Conservation (phyloP, 2,888 invertebrate genomes). For the Rhodophaea formosa region DNA sequence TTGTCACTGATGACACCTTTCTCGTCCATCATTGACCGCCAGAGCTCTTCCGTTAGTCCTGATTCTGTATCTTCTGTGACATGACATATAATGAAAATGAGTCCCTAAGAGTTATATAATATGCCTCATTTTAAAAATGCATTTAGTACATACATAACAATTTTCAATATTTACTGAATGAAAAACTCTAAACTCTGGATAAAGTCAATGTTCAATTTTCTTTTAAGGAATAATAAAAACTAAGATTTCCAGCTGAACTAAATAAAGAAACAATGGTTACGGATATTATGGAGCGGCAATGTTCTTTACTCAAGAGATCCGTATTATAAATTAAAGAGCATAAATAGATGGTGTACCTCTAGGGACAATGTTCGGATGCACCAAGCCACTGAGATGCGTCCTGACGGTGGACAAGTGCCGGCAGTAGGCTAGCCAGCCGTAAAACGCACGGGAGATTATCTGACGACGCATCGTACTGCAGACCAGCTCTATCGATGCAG, state of each 20-base stretch:
- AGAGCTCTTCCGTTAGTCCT: constrained; percentile 89
- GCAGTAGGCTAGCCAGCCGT: constrained; percentile 97
- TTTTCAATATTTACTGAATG: too few relatives aligned
- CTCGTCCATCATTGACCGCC: constrained; percentile 85
- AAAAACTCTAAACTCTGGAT: too few relatives aligned
- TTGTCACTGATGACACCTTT: constrained; percentile 82
- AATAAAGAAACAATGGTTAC: too few relatives aligned
- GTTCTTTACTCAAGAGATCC: too few relatives aligned
- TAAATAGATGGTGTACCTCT: constrained; percentile 61
- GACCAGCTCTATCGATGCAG: constrained; percentile 86
- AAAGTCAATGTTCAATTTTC: too few relatives aligned
- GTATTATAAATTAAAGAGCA: too few relatives aligned
- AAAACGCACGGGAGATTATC: constrained; percentile 96
- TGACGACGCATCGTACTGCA: constrained; percentile 97
- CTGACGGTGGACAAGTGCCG: constrained; percentile 95
- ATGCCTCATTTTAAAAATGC: too few relatives aligned
- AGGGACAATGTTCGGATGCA: constrained; percentile 86
- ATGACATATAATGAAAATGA: constrained; percentile 2
- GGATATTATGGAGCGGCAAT: too few relatives aligned
- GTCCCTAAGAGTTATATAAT: not conserved
- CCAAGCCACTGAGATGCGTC: constrained; percentile 94
- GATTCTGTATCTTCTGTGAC: constrained; percentile 80
- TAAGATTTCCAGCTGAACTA: too few relatives aligned
- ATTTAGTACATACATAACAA: too few relatives aligned
- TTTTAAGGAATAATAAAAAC: too few relatives aligned